Evolutionary conservation across 2,113 vertebrate species (phyloP).

Genomic region (Dryoscopus gambensis): DNA sequence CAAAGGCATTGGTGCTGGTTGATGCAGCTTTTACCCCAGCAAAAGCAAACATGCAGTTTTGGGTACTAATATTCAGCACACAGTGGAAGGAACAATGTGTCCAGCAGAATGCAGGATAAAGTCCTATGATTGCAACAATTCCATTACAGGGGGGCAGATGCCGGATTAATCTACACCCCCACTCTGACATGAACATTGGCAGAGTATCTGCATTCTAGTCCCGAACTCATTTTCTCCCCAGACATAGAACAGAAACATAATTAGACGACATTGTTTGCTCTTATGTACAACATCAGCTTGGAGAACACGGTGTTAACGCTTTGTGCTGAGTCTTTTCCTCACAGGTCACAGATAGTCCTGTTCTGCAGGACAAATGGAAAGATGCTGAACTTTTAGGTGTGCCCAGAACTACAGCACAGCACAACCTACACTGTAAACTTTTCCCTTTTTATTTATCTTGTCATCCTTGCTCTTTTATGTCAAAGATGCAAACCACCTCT

Average conservation of each 20-base stretch:
- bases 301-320: constrained; percentile 32
- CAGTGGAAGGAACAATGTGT: constrained; percentile 51
- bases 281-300: constrained; percentile 28
- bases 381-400: constrained; percentile 28
- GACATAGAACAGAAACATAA: constrained; percentile 48
- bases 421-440: not conserved
- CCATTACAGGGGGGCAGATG: not conserved
- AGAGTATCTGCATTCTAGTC: constrained; percentile 43
- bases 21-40: constrained; percentile 54
- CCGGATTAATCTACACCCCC: not conserved
- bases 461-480: not conserved
- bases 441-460: not conserved
- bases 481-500: not conserved
- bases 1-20: constrained; percentile 46
- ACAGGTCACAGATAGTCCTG: constrained; percentile 36
- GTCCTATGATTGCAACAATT: constrained; percentile 37
- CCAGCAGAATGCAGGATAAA: constrained; percentile 58
- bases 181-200: not conserved
- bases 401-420: constrained; percentile 5
- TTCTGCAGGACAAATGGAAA: not conserved
- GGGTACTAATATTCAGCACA: constrained; percentile 46
- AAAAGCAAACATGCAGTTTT: constrained; percentile 63
- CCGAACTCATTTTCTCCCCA: constrained; percentile 49
- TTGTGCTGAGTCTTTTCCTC: constrained; percentile 61
- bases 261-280: constrained; percentile 9